Base-by-base conservation (phyloP, 2,888 invertebrate genomes). In the Caenorhabditis becei region DNA sequence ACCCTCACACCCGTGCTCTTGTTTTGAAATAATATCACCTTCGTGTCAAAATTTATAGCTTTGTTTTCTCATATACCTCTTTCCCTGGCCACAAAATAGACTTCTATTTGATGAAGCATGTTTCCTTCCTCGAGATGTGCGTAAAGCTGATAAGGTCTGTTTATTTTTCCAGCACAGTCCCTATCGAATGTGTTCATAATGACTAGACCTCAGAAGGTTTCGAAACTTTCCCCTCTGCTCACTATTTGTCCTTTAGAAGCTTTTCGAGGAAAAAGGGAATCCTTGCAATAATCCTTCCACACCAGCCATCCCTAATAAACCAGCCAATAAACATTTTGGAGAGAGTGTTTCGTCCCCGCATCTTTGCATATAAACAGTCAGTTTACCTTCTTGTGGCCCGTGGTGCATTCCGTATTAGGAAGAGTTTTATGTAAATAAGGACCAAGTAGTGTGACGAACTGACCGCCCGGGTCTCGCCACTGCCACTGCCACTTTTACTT, bases 401-500 rank as follows among this genome's bases (percentile, higher is more conserved):
- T 51, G 26, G 53, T 61, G 49, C 49, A 53, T 51, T 54, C 74
- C 35, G 51, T 74, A 74, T 74, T 72, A 65, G 56, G 65, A 65
- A 47, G 65, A 74, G 63, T 47, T 18, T 47, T 47, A 47, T 65
- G 65, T 63, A 74, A 74, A 74, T 74, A 74, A 58, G 74, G 74
- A 74, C 66, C 65, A 66, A 66, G 66, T 74, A 74, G 66, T 74
- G 74, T 74, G 74, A 65, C 74, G 65, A 58, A 74, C 74, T 47
- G 47, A 47, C 47, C 18, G 35, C 35, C 54, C 32, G 20, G 47
- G 26, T 59, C 41, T 20, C 58, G 24, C 28, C 49, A 28, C 32
- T 63, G 32, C 49, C 32, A 51, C 53, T 65, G 61, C 63, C 49
- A 70, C 61, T 72, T 72, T 54, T 61, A 71, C 54, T 62, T 71